phyloP scores from a whole-genome alignment of 2,113 vertebrate species.

The Galeopterus variegatus region DNA sequence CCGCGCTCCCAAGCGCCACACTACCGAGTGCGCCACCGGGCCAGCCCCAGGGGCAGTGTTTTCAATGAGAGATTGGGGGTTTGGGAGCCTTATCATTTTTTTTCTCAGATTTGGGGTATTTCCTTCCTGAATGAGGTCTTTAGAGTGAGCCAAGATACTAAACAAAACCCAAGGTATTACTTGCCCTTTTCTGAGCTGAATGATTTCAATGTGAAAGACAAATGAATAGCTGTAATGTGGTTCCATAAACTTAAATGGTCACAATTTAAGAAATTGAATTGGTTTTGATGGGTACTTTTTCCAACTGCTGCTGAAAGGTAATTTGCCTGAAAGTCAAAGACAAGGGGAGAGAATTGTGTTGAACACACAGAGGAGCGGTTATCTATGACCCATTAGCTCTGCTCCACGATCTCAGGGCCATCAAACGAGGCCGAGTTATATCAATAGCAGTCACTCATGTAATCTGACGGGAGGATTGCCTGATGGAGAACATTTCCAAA shows the following conservation, averaged over 20 bases:
- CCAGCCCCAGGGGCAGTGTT: neutral
- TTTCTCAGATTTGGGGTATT: neutral
- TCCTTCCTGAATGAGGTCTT: slow-evolving; percentile 20
- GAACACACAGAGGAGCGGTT: slow-evolving; percentile 62
- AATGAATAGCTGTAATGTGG: slow-evolving; percentile 58
- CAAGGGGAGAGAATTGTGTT: slow-evolving; percentile 74
- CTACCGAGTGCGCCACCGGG: too few species aligned
- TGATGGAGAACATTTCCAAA: slow-evolving; percentile 48
- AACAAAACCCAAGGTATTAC: neutral
- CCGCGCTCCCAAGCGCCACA: too few species aligned
- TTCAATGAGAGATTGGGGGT: neutral
- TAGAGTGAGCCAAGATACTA: slow-evolving; percentile 32
- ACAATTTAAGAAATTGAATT: slow-evolving; percentile 65
- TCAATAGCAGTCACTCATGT: slow-evolving; percentile 43
- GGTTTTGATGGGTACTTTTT: slow-evolving; percentile 48
- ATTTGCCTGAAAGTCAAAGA: slow-evolving; percentile 74
- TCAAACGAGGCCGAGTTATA: neutral
- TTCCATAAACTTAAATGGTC: slow-evolving; percentile 38
- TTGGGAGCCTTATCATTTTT: neutral
- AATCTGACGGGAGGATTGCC: slow-evolving; percentile 17
- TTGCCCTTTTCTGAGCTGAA: slow-evolving; percentile 23
- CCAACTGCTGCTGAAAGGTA: slow-evolving; percentile 53
- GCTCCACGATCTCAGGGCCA: neutral
- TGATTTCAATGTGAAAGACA: slow-evolving; percentile 48
- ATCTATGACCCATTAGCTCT: slow-evolving; percentile 60